A percentile compares a stretch with the other conserved stretches of the same genome.
Conservation (phyloP, 1,140 invertebrate genomes). For the Lepeophtheirus salmonis region DNA sequence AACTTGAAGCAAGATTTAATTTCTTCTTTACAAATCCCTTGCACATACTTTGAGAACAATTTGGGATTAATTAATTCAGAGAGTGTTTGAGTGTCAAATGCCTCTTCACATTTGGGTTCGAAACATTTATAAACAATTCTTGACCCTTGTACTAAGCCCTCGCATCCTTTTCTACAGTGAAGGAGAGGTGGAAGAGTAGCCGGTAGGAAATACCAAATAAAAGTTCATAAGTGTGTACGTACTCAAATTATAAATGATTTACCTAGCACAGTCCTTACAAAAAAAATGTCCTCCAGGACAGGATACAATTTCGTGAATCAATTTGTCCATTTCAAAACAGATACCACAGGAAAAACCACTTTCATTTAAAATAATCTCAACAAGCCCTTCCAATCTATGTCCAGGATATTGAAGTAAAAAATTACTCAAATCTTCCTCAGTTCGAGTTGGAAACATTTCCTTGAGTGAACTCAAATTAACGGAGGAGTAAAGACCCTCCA, state of each 20-base stretch:
- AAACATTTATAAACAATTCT: background rate
- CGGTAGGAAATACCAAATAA: too few relatives aligned
- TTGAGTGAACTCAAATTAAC: background rate
- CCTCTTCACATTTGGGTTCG: background rate
- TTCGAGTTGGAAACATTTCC: background rate
- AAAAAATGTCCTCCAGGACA: background rate
- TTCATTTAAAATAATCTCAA: background rate
- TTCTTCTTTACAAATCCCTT: background rate
- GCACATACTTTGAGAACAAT: background rate
- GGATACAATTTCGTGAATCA: background rate
- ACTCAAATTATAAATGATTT: too few relatives aligned
- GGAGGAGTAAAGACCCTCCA: too few relatives aligned
- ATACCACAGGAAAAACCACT: background rate
- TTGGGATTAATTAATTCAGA: too few relatives aligned
- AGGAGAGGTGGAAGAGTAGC: too few relatives aligned
- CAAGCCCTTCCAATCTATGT: background rate
- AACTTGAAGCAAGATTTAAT: background rate
- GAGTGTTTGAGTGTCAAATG: background rate
- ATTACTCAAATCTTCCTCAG: background rate
- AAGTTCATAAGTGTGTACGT: too few relatives aligned
- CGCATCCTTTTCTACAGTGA: background rate
- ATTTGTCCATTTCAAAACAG: background rate
- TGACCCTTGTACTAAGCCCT: background rate
- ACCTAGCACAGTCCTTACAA: background rate
- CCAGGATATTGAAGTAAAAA: background rate